Percentiles rank a stretch among this genome's conserved stretches.
These are phyloP conservation scores for Xyrauchen texanus DNA, from an alignment of 2,113 vertebrate species.

Conservation along the genomic window DNA sequence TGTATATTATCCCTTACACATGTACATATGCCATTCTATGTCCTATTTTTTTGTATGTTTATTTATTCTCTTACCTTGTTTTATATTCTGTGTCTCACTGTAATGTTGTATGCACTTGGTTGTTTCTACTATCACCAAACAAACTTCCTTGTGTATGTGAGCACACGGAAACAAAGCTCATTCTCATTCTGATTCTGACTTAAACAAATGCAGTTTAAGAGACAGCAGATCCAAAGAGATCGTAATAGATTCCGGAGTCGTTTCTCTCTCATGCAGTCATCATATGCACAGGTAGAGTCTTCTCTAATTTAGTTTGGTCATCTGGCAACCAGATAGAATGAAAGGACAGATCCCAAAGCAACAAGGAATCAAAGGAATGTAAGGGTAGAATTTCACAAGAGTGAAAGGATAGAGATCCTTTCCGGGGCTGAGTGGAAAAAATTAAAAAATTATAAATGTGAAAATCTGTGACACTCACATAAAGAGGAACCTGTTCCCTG, in stretches of 20 bases:
- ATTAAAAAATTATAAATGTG: not conserved
- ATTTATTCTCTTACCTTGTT: too few species aligned
- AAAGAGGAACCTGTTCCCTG: slow-evolving; percentile 83
- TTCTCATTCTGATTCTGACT: too few species aligned
- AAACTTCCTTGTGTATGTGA: too few species aligned
- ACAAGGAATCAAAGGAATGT: slow-evolving; percentile 37
- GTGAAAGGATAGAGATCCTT: not conserved
- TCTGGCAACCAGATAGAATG: slow-evolving; percentile 43
- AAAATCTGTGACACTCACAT: slow-evolving; percentile 77
- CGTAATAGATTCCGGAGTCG: not conserved
- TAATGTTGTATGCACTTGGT: too few species aligned
- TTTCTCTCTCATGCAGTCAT: slow-evolving; percentile 11
- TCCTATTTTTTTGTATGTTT: too few species aligned
- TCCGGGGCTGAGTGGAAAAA: too few species aligned
- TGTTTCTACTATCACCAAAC: too few species aligned
- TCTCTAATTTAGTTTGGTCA: slow-evolving; percentile 32
- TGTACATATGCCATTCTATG: too few species aligned
- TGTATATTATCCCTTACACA: too few species aligned
- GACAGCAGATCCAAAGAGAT: not conserved
- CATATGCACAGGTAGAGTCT: slow-evolving; percentile 15
- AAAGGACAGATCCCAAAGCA: slow-evolving; percentile 38
- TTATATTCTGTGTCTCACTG: too few species aligned
- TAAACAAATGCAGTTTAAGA: not conserved
- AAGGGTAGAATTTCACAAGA: slow-evolving; percentile 34
- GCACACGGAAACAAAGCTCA: too few species aligned